These are phyloP conservation scores for Orius insidiosus DNA, from an alignment of 1,140 invertebrate species.

Conservation along the genomic window DNA sequence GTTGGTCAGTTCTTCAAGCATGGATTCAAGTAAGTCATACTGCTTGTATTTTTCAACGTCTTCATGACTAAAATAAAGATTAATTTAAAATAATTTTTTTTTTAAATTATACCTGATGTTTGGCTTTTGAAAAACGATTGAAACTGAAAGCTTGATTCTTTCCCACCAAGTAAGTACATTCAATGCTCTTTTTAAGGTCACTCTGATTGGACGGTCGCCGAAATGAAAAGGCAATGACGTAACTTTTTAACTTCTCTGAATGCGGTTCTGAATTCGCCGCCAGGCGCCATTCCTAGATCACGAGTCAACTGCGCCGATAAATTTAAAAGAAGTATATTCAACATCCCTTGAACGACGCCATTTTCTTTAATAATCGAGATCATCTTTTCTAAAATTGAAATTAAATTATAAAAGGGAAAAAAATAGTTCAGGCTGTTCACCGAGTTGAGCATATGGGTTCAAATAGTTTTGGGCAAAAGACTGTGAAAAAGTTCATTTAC, in stretches of 20 bases:
- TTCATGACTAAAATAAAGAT: slow-evolving; percentile 16
- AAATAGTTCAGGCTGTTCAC: too few relatives aligned
- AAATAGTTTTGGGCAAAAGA: too few relatives aligned
- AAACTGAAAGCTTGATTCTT: slow-evolving; percentile 68
- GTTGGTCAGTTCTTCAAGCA: slow-evolving; percentile 77
- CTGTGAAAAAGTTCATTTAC: too few relatives aligned
- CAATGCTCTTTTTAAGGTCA: slow-evolving; percentile 75
- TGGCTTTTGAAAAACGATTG: slow-evolving; percentile 57
- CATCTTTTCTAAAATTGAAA: slow-evolving; percentile 25
- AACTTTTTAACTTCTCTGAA: slow-evolving; percentile 55
- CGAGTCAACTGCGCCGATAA: slow-evolving; percentile 86
- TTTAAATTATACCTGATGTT: slow-evolving; percentile 54
- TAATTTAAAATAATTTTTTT: background rate
- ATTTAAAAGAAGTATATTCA: slow-evolving; percentile 78
- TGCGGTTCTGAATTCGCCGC: slow-evolving; percentile 87
- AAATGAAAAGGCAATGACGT: slow-evolving; percentile 42
- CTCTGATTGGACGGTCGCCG: slow-evolving; percentile 78
- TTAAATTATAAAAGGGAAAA: too few relatives aligned
- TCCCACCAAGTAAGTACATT: slow-evolving; percentile 70
- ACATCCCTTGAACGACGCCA: slow-evolving; percentile 68
- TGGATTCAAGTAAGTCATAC: slow-evolving; percentile 73
- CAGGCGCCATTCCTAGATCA: slow-evolving; percentile 91
- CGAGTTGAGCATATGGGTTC: too few relatives aligned
- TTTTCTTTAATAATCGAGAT: slow-evolving; percentile 40
- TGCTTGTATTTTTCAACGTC: slow-evolving; percentile 85